phyloP scores from a whole-genome alignment of 2,888 invertebrate species.

The Ochropleura leucogaster region DNA sequence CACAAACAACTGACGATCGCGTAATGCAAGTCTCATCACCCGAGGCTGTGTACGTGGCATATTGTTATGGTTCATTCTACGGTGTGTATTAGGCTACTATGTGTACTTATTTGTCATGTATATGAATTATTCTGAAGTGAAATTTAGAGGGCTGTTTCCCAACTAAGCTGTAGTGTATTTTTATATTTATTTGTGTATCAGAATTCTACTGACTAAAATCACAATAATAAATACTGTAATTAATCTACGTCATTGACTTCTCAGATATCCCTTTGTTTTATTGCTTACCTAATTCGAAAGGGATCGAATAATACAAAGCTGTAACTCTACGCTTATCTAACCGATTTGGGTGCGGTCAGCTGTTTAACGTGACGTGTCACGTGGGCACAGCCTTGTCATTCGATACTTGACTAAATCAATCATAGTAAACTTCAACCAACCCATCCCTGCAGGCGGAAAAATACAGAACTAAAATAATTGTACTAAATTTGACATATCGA shows the following conservation, averaged over 20 bases:
- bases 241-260: background rate
- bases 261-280: background rate
- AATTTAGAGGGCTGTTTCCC: background rate
- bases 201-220: background rate
- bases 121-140: background rate
- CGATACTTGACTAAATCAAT: constrained; percentile 47
- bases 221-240: background rate
- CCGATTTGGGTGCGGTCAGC: constrained; percentile 29
- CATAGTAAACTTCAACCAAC: background rate
- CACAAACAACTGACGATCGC: background rate
- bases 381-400: constrained; percentile 30
- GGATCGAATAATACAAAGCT: background rate
- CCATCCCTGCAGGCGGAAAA: too few relatives aligned
- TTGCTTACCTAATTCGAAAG: constrained; percentile 5
- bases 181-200: background rate
- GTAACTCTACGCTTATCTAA: constrained; percentile 4
- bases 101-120: background rate
- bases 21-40: background rate
- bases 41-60: background rate
- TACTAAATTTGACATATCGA: too few relatives aligned
- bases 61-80: background rate
- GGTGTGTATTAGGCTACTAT: background rate
- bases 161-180: background rate
- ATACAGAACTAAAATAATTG: too few relatives aligned
- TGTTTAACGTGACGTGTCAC: background rate